phyloP scores from a whole-genome alignment of 2,113 vertebrate genomes.

The Hirundichthys speculiger region DNA sequence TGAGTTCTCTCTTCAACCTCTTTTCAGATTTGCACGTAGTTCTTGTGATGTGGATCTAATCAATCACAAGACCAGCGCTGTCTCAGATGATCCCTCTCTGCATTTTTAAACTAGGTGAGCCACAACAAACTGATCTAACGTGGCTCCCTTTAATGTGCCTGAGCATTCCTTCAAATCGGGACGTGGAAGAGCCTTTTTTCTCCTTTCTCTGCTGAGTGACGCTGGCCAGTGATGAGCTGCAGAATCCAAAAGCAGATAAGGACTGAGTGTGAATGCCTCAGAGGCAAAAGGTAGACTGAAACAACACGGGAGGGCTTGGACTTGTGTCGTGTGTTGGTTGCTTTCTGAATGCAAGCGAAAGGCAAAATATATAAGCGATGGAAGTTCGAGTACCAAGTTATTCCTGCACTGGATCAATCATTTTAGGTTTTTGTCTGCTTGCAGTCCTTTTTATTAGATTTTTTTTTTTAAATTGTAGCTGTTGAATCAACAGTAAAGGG shows the following conservation, averaged over 20 bases:
- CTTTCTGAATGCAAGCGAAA: neutral
- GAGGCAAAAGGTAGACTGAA: constrained; percentile 33
- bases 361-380: constrained; percentile 6
- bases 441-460: neutral
- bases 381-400: constrained; percentile 38
- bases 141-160: neutral
- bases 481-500: neutral
- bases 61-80: neutral
- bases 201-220: constrained; percentile 24
- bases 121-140: constrained; percentile 9
- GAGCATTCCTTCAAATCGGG: constrained; percentile 16
- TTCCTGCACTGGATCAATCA: neutral
- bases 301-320: neutral
- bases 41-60: constrained; percentile 4
- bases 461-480: constrained; percentile 1
- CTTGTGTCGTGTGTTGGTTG: neutral
- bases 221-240: constrained; percentile 43
- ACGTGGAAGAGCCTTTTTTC: constrained; percentile 28
- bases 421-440: neutral
- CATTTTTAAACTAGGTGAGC: constrained; percentile 31
- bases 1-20: constrained; percentile 57
- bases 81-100: constrained; percentile 13
- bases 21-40: constrained; percentile 5
- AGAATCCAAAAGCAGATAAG: constrained; percentile 50
- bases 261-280: constrained; percentile 40